Evolutionary conservation across 2,888 invertebrate species (phyloP), one percentile per base, ranked within the genome.

Genomic region (Watsonalla cultraria): DNA sequence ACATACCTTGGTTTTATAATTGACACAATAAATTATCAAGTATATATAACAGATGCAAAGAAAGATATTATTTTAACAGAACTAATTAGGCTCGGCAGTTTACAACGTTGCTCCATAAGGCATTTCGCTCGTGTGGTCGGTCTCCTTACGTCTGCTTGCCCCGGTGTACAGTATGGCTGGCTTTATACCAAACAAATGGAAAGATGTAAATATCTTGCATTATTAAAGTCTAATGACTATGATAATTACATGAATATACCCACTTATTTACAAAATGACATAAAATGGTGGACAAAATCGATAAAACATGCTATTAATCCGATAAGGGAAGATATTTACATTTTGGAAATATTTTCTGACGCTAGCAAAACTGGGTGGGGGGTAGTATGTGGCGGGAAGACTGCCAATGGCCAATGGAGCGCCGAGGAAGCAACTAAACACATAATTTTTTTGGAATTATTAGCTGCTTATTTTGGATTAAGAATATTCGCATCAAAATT

Each of bases 1-100:
- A n/a, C 53, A 37, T 54, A 46, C 13, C 50, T 54, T 11, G 51
- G 54, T 39, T 51, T 54, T 46, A 33, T 51, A n/a, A 39, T 54
- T 5, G 51, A 54, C 48, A 49, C 49, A 50, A 49, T 13, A 37
- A 50, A 34, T 37, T 33, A 46, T 33, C 50, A 13, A 45, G 46
- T 37, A 34, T 48, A 42, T 45, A n/a, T 48, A 13, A 45, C 14
- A 42, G 24, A 53, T 48, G 34, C n/a, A 48, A 24, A 13, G 42
- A 42, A 47, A 42, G 48, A 34, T 45, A n/a, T n/a, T n/a, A n/a
- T 47, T 14, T 48, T 53, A 48, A 48, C 53, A 9, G 39, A 34
- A 45, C 48, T 53, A n/a, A 11, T 39, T 53, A 45, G 53, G 53
- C 8, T 35, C 47, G 13, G 34, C 48, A 33, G 45, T 33, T 7